phyloP scores from a whole-genome alignment of 2,113 vertebrate genomes.

The Gila orcuttii region DNA sequence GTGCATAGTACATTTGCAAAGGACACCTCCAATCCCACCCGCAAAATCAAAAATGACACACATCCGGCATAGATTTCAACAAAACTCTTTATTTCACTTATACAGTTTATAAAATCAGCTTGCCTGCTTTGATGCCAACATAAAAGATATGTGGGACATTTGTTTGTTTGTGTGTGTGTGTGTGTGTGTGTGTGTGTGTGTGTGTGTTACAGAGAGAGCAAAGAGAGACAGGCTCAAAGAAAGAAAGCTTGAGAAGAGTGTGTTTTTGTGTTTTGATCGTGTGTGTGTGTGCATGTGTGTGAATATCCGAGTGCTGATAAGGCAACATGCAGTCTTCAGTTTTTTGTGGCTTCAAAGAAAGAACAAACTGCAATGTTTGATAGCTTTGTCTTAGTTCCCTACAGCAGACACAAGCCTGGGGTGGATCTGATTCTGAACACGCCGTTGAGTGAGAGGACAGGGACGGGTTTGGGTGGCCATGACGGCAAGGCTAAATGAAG shows the following conservation, averaged over 20 bases:
- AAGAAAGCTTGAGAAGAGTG: conserved; percentile 6
- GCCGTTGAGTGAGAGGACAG: not conserved
- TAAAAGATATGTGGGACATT: conserved; percentile 55
- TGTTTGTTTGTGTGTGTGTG: conserved; percentile 2
- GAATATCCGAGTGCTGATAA: conserved; percentile 59
- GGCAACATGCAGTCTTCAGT: conserved; percentile 61
- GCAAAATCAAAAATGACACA: conserved; percentile 48
- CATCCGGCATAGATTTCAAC: conserved; percentile 72
- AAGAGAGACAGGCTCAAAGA: conserved; percentile 10
- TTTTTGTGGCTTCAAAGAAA: conserved; percentile 51
- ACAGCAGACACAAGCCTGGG: conserved; percentile 49
- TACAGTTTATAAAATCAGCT: conserved; percentile 80
- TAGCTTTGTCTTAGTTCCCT: conserved; percentile 46
- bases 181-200: not conserved
- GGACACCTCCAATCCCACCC: not conserved
- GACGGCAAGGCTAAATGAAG: conserved; percentile 14
- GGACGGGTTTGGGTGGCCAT: not conserved
- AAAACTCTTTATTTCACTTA: conserved; percentile 79
- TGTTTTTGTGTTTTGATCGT: conserved; percentile 44
- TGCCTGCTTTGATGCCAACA: conserved; percentile 76
- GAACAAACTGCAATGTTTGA: conserved; percentile 49
- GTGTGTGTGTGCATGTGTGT: conserved; percentile 51
- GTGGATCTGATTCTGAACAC: conserved; percentile 32
- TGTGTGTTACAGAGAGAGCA: not conserved
- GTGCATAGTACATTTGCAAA: not conserved